Conservation (phyloP, 1,140 invertebrate species). For the Phymastichus coffea region DNA sequence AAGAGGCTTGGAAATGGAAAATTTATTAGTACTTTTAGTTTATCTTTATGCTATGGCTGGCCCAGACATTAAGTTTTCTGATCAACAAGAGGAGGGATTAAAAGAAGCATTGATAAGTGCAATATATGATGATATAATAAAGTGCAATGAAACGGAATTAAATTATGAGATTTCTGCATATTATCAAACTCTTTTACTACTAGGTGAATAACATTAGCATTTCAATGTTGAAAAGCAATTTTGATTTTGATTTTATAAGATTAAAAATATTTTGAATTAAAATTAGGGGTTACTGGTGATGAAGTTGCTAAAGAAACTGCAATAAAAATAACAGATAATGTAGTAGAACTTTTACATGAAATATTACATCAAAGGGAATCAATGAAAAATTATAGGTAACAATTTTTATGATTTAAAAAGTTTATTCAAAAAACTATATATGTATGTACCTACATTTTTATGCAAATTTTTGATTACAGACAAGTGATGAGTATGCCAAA, state of each 20-base stretch:
- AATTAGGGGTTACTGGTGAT: slow-evolving; percentile 39
- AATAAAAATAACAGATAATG: slow-evolving; percentile 38
- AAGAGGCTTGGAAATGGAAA: slow-evolving; percentile 60
- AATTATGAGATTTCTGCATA: slow-evolving; percentile 41
- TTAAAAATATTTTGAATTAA: neutral
- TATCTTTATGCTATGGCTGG: slow-evolving; percentile 66
- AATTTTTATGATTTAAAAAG: slow-evolving; percentile 18
- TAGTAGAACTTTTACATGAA: slow-evolving; percentile 41
- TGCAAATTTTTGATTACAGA: too few species aligned
- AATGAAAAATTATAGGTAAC: slow-evolving; percentile 46
- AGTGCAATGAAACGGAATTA: slow-evolving; percentile 37
- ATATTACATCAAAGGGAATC: slow-evolving; percentile 41
- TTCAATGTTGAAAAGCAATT: neutral
- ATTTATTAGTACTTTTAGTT: slow-evolving; percentile 62
- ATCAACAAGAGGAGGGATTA: slow-evolving; percentile 59
- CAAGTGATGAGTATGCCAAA: slow-evolving; percentile 41
- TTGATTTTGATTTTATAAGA: neutral
- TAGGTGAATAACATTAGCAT: slow-evolving; percentile 35
- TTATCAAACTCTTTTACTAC: slow-evolving; percentile 46
- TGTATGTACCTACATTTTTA: slow-evolving; percentile 31
- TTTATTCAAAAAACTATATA: neutral
- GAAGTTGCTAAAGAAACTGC: slow-evolving; percentile 36
- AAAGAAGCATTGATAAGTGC: slow-evolving; percentile 58
- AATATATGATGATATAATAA: slow-evolving; percentile 62
- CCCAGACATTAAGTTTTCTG: slow-evolving; percentile 59